Evolutionary conservation across 2,113 vertebrate genomes (phyloP).

Genomic region (Rhegmatorhina hoffmannsi): DNA sequence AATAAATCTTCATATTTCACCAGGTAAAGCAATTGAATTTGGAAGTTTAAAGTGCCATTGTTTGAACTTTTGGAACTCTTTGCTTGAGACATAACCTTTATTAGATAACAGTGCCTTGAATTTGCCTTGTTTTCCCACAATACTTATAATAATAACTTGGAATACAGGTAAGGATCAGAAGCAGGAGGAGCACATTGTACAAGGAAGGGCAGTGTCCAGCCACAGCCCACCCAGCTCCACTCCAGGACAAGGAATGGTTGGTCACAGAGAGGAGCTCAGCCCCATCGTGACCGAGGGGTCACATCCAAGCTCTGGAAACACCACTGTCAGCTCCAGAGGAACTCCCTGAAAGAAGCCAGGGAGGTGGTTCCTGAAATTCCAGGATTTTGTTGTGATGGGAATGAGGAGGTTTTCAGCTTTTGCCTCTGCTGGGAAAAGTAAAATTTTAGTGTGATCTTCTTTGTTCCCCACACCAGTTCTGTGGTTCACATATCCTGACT

Average conservation of each 20-base stretch:
- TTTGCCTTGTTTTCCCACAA: background rate
- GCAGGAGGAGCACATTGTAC: background rate
- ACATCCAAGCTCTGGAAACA: background rate
- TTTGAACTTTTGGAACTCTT: background rate
- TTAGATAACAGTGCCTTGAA: background rate
- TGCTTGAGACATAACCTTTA: background rate
- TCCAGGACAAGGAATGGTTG: background rate
- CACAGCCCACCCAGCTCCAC: background rate
- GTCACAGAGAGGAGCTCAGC: accelerated
- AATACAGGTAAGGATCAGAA: background rate
- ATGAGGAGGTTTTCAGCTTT: background rate
- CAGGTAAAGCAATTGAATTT: background rate
- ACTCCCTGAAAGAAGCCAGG: background rate
- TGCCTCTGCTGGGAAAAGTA: background rate
- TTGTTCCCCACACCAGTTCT: background rate
- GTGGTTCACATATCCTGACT: background rate
- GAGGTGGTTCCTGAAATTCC: background rate
- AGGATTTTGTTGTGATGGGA: background rate
- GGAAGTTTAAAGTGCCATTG: background rate
- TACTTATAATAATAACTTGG: background rate
- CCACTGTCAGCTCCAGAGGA: background rate
- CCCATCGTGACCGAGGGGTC: background rate
- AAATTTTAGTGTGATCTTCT: background rate
- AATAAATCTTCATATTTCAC: background rate
- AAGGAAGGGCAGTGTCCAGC: background rate